Conservation (phyloP, 2,888 invertebrate genomes). For the Drosophila pseudotakahashii region DNA sequence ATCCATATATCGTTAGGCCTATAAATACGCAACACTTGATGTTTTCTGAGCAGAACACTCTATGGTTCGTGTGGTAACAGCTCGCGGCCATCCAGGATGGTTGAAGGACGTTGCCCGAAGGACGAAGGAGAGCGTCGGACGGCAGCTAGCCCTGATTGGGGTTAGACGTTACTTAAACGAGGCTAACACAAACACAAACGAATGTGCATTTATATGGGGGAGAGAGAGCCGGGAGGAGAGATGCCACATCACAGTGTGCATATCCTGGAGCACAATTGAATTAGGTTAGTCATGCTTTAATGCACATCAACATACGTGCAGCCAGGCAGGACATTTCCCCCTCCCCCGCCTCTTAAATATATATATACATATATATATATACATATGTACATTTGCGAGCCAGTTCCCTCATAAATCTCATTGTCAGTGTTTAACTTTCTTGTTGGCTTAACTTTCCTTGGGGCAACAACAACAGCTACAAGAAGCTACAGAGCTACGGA, state of each 20-base stretch:
- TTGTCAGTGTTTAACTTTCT: constrained; percentile 80
- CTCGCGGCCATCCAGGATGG: constrained; percentile 34
- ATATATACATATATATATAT: constrained; percentile 6
- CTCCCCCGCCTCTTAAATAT: constrained; percentile 10
- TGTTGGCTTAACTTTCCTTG: constrained; percentile 78
- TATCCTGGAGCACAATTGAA: constrained; percentile 80
- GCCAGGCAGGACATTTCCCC: constrained; percentile 57
- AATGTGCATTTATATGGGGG: background rate
- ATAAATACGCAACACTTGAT: background rate
- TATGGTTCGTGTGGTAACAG: constrained; percentile 54
- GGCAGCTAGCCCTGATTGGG: constrained; percentile 49
- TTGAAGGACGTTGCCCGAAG: constrained; percentile 24
- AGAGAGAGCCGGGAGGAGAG: constrained; percentile 1
- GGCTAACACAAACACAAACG: constrained; percentile 19
- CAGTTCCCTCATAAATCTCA: constrained; percentile 71
- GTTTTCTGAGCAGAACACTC: background rate
- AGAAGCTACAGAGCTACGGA: constrained; percentile 21
- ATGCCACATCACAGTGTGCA: constrained; percentile 53
- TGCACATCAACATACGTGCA: constrained; percentile 77
- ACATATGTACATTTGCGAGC: constrained; percentile 24
- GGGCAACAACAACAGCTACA: constrained; percentile 48
- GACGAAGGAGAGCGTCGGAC: constrained; percentile 25
- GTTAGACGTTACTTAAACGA: constrained; percentile 69
- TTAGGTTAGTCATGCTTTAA: constrained; percentile 80
- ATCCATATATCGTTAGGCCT: background rate